Base-by-base conservation (phyloP, 2,888 invertebrate genomes). In the Pinctada fucata region DNA sequence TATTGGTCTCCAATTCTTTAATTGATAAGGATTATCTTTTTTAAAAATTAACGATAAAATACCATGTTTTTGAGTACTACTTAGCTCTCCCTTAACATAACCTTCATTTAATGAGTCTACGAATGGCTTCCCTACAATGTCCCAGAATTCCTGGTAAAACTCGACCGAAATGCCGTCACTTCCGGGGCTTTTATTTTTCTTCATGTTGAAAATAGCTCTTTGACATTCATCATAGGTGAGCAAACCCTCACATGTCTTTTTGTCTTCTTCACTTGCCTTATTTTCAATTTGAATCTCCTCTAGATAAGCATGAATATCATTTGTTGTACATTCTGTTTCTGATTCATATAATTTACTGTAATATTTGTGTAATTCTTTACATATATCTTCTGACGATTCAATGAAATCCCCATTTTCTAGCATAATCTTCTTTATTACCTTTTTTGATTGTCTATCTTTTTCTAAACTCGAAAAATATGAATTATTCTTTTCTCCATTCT, bases 141-240 rank as follows among this genome's bases (percentile, higher is more conserved):
- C 48, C 64, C 65, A 70, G 45, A 74, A 48, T 50, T 48, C 65
- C 70, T 67, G 51, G 63, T 78, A 74, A 10, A 75, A 69, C 63
- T 75, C 75, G 45, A 52, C 49, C n/a, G 75, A 48, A 3, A 69
- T 52, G 10, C 69, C 75, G 48, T 75, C 75, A 58, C 69, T 69
- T 13, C 68, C 75, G 3, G 75, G 63, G 2, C 47, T 48, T 75
- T 69, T 75, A 16, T 58, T 69, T 48, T 58, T 45, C 45, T 75
- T 75, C 63, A 70, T 58, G 10, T 45, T 58, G 13, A 66, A 8
- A 52, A 75, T 63, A n/a, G 69, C 63, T 3, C 52, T 31, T 31
- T 8, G 49, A 47, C 75, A 75, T 75, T 75, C 75, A 31, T 16
- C 31, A 48, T 51, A 48, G 47, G 58, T 68, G 13, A 75, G 49